Conservation (phyloP, 1,140 invertebrate genomes). For the Diploscapter pachys region DNA sequence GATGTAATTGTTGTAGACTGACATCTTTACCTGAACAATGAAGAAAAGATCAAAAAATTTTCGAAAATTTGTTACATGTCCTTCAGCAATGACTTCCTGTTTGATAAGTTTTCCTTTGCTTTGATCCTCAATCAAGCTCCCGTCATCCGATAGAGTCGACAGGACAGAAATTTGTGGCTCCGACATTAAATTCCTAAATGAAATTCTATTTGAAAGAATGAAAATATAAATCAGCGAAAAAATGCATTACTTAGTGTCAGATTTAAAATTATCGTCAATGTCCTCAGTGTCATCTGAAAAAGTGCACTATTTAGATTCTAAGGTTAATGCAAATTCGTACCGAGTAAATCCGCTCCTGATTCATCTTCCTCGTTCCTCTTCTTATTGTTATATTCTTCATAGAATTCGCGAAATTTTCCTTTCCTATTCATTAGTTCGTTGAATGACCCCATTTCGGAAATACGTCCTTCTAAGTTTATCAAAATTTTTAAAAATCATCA, state of each 20-base stretch:
- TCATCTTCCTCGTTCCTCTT: too few relatives aligned
- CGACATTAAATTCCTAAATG: background rate
- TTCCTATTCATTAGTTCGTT: conserved; percentile 21
- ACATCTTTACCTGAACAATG: conserved; percentile 25
- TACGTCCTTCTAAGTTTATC: conserved; percentile 23
- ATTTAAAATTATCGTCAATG: background rate
- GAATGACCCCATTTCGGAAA: conserved; percentile 32
- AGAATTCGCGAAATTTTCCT: conserved; percentile 30
- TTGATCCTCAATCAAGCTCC: too few relatives aligned
- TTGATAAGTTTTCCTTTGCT: conserved; percentile 29
- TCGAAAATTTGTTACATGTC: conserved; percentile 14
- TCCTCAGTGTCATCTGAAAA: background rate
- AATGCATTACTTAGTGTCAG: conserved; percentile 4
- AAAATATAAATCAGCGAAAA: background rate
- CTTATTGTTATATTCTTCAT: conserved; percentile 28
- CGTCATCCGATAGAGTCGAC: background rate
- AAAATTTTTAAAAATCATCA: background rate
- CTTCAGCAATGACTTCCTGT: conserved; percentile 40
- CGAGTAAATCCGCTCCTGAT: too few relatives aligned
- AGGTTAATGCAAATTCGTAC: too few relatives aligned
- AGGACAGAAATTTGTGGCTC: background rate
- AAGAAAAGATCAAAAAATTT: background rate
- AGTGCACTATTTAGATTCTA: too few relatives aligned
- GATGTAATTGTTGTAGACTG: conserved; percentile 44
- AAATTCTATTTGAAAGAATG: background rate